Conservation (phyloP, 2,113 vertebrate genomes). For the Trematocara unimaculatum region DNA sequence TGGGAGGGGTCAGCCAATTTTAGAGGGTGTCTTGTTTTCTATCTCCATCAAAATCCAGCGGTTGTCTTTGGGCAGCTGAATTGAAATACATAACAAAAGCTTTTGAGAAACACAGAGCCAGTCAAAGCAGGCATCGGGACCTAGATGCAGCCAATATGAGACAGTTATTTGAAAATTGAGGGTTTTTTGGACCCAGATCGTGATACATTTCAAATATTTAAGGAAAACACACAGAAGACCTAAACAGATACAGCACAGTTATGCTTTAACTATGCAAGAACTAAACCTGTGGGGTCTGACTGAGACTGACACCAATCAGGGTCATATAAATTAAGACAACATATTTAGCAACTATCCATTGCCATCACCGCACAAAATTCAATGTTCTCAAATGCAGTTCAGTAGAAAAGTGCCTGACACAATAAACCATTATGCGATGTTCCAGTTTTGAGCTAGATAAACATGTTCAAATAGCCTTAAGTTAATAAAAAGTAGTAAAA, state of each 20-base stretch:
- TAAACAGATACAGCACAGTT: background rate
- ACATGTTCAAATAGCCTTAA: background rate
- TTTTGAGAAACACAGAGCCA: constrained; percentile 7
- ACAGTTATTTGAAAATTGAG: constrained; percentile 50
- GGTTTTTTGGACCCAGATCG: constrained; percentile 4
- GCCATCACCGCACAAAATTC: accelerated
- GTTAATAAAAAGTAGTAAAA: background rate
- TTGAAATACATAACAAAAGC: constrained; percentile 36
- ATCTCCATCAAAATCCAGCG: constrained; percentile 46
- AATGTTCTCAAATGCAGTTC: background rate
- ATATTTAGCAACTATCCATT: background rate
- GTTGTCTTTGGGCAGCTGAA: constrained; percentile 32
- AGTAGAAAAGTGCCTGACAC: background rate
- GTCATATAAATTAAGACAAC: background rate
- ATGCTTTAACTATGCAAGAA: background rate
- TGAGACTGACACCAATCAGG: background rate
- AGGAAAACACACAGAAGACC: constrained; percentile 27
- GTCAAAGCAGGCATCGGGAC: constrained; percentile 39
- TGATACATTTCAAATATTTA: constrained; percentile 28
- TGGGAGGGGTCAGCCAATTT: constrained; percentile 49
- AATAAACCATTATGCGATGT: background rate
- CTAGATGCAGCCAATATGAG: constrained; percentile 39
- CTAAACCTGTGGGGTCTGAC: background rate
- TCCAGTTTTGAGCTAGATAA: background rate
- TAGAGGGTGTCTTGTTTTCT: constrained; percentile 19